Evolutionary conservation across 2,113 vertebrate genomes (phyloP), one percentile per base, ranked within the genome.

Genomic region (Embiotoca jacksoni): DNA sequence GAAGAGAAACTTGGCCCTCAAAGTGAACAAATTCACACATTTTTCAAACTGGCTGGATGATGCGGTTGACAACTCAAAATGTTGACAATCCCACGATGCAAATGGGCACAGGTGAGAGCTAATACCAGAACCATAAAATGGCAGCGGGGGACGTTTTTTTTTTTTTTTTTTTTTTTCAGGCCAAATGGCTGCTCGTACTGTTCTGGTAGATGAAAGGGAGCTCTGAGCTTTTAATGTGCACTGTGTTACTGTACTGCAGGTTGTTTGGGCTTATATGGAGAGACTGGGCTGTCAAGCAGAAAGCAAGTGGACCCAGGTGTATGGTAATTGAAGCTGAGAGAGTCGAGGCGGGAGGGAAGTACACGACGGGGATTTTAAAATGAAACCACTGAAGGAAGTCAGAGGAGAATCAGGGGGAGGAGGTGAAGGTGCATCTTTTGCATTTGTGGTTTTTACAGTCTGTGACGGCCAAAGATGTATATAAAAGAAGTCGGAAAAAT

Each of bases 271-370:
- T 65, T 49, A 81, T 84, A 76, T 56, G 66, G 77, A 65, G 72
- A 81, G 78, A 44, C 74, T 13, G 66, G 72, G 78, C 72, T 76
- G 81, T 82, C 82, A 81, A 75, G 83, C 78, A 67, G 66, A 78
- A 83, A 61, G 83, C 55, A 72, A 88, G 84, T 83, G 81, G 88
- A 89, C 78, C 80, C 69, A 87, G 88, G 81, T 92, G 92, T 76
- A 64, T 68, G 85, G 83, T 84, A 89, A 90, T 83, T 84, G 76
- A 64, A 54, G 80, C 32, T 55, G 70, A 83, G 64, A 77, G 62
- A 71, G 69, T 46, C 3, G n/a, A 60, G 75, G 81, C 16, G 57
- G 66, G 74, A 72, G 77, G 60, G 65, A 67, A 73, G 65, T 9
- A 81, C 52, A 73, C 67, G 7, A 4, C 1, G 6, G 83, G 58